Base-by-base conservation (phyloP, 1,140 invertebrate species). In the Bombus superbus region DNA sequence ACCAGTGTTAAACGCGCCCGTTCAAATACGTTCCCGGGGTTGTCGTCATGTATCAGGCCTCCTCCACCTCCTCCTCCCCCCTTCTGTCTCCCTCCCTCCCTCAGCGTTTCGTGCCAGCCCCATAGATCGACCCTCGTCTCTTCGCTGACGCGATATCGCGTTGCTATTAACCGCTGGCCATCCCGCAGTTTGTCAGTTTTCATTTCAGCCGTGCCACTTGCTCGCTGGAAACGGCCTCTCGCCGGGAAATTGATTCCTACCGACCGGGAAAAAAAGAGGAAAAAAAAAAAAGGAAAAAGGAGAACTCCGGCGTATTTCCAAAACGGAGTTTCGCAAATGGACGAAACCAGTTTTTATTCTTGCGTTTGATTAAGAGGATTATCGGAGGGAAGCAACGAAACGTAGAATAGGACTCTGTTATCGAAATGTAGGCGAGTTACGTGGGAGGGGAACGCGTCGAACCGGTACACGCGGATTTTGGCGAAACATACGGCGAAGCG, bases 101-200 rank as follows among this genome's bases (percentile, higher is more conserved):
- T 53, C 47, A 2, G 47, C 47, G 47, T 53, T 53, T 53, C 47
- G 47, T 53, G 47, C 59, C 10, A n/a, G 40, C 40, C 72, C 25
- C 71, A 62, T 42, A 73, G 47, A 72, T 82, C 53, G 40, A 62
- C 53, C n/a, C 13, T 64, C 42, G 42, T 47, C 15, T n/a, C 15
- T 6, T 40, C 28, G 13, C 35, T 74, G 74, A 57, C 73, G 11
- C 25, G 74, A 44, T 40, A 68, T 75, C 59, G 42, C 59, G 72
- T 47, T 53, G 59, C 42, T 53, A 83, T 66, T 83, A 83, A 76
- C 81, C 71, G 15, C 53, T 32, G 11, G 32, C 40, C 28, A 82
- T 57, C 42, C 38, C 69, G 72, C 42, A 76, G 59, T 64, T 83
- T 76, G 72, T 66, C 81, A 83, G 72, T 83, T 75, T 83, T 83